These are phyloP conservation scores for Hestina assimilis DNA, from an alignment of 1,140 invertebrate species.

Conservation along the genomic window DNA sequence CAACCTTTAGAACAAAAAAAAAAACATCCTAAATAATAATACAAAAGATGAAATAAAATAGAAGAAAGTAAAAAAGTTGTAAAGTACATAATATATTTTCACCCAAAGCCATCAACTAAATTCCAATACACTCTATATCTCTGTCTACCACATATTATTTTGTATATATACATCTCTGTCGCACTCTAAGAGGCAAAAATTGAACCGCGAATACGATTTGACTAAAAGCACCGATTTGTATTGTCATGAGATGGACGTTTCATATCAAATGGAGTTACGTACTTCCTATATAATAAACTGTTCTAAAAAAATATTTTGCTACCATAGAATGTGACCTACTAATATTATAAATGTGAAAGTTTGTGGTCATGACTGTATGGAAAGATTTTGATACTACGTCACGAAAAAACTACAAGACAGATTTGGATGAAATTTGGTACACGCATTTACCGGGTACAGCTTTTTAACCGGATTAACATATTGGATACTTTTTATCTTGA, in stretches of 20 bases:
- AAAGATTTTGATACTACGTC: too few relatives aligned
- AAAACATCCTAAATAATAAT: too few relatives aligned
- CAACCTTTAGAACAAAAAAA: too few relatives aligned
- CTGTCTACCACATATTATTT: not conserved
- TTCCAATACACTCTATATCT: not conserved
- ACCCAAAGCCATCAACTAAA: not conserved
- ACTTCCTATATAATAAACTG: not conserved
- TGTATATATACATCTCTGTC: slow-evolving; percentile 14
- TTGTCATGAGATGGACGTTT: slow-evolving; percentile 24
- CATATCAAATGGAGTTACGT: not conserved
- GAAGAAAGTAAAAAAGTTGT: not conserved
- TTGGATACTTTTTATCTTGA: too few relatives aligned
- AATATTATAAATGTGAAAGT: too few relatives aligned
- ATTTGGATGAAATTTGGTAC: too few relatives aligned
- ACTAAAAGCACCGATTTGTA: slow-evolving; percentile 46
- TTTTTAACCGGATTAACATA: too few relatives aligned
- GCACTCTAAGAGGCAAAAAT: slow-evolving; percentile 10
- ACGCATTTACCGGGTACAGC: too few relatives aligned
- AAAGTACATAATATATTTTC: not conserved
- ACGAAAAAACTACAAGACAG: too few relatives aligned
- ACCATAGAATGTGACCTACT: too few relatives aligned
- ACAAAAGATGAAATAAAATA: not conserved
- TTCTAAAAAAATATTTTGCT: not conserved
- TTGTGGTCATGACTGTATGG: too few relatives aligned
- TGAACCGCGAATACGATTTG: slow-evolving; percentile 36